Percentiles rank a stretch among this genome's conserved stretches.
These are phyloP conservation scores for Python bivittatus DNA, from an alignment of 2,113 vertebrate genomes.

Conservation along the genomic window DNA sequence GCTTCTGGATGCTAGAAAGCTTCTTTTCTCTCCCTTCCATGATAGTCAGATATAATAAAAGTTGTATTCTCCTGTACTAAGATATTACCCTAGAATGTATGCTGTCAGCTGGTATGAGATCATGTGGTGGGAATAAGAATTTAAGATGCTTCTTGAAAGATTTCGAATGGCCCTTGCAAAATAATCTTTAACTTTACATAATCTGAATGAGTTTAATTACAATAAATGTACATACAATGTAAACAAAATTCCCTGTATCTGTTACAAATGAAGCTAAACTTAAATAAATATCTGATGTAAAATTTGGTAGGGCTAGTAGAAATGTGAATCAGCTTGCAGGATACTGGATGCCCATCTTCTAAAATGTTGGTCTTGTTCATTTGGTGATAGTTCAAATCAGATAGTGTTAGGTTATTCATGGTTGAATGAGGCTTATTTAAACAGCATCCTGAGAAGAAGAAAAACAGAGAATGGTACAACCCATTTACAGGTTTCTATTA, in stretches of 20 bases:
- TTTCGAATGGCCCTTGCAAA: background rate
- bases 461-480: no score
- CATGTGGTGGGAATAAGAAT: background rate
- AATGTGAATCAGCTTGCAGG: background rate
- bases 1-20: background rate
- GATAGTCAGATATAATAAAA: background rate
- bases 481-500: background rate
- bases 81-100: background rate
- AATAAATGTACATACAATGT: background rate
- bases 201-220: background rate
- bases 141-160: background rate
- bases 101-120: background rate
- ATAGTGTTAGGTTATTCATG: background rate
- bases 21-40: background rate
- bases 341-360: background rate
- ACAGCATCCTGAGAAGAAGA: background rate
- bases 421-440: background rate
- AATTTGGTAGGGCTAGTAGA: background rate
- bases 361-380: background rate
- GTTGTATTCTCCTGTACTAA: background rate
- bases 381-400: background rate
- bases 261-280: background rate
- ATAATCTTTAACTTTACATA: background rate
- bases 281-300: background rate
- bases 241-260: background rate